Evolutionary conservation across 2,797 vertebrate species (phyloP).

Genomic region (Sus cebifrons): DNA sequence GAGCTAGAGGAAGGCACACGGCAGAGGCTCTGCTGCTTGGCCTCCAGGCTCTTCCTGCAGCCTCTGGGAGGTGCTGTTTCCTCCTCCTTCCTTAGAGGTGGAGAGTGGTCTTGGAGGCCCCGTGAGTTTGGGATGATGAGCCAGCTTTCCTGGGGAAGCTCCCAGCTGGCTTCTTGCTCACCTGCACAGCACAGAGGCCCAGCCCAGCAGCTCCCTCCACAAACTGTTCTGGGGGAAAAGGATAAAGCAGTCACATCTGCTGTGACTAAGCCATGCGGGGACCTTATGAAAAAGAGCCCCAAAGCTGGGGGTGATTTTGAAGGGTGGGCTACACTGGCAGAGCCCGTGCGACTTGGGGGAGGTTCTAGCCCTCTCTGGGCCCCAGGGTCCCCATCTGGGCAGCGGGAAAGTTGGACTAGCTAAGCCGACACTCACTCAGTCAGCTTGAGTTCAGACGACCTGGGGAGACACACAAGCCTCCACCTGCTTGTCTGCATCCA

Average conservation of each 20-base stretch:
- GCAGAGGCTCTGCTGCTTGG: background rate
- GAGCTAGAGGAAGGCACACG: background rate
- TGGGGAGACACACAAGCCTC: background rate
- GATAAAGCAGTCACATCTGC: rapidly evolving
- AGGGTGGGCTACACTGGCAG: background rate
- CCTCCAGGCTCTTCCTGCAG: rapidly evolving
- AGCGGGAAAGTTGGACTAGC: background rate
- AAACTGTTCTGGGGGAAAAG: background rate
- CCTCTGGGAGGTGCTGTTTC: background rate
- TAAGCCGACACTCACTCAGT: background rate
- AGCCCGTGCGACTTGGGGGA: no score
- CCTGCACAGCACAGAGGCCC: background rate
- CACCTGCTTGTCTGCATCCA: background rate
- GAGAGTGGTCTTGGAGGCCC: background rate
- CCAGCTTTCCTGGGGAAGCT: background rate
- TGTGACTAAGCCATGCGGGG: background rate
- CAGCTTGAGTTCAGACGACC: background rate
- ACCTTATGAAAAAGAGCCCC: no score
- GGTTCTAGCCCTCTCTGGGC: background rate
- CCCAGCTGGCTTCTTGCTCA: background rate
- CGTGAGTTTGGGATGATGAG: background rate
- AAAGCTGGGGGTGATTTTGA: background rate
- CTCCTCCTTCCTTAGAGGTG: background rate
- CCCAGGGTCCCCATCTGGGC: background rate
- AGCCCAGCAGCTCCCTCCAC: background rate